Percentiles rank a stretch among this genome's conserved stretches.
Evolutionary conservation across 1,140 invertebrate species (phyloP).

Genomic region (Macrobrachium rosenbergii): DNA sequence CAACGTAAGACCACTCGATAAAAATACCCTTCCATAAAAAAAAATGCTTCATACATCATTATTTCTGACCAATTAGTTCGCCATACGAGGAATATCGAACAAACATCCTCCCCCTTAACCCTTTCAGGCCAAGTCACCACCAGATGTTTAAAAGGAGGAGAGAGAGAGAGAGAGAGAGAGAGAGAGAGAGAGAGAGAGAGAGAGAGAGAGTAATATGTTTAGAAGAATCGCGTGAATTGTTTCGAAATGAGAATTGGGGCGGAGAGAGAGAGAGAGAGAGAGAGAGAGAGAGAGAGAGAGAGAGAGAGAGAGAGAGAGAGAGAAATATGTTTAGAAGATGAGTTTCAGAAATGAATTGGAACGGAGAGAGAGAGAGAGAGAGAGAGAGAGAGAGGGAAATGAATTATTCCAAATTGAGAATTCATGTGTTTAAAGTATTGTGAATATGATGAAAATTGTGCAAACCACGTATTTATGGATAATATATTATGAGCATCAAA

Average conservation of each 20-base stretch:
- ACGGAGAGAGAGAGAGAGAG: neutral
- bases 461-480: no score
- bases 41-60: neutral
- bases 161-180: neutral
- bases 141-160: slow-evolving; percentile 35
- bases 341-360: no score
- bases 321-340: neutral
- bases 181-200: neutral
- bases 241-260: neutral
- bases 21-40: neutral
- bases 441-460: no score
- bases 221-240: neutral
- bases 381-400: neutral
- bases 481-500: no score
- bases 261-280: neutral
- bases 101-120: slow-evolving; percentile 44
- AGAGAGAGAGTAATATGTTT: neutral
- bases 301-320: neutral
- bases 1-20: no score
- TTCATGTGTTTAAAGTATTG: no score
- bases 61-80: slow-evolving; percentile 32
- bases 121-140: slow-evolving; percentile 50
- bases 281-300: neutral
- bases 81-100: neutral
- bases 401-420: neutral